Evolutionary conservation across 2,113 vertebrate genomes (phyloP), one percentile per base, ranked within the genome.

Genomic region (Mormyrus iriodes): DNA sequence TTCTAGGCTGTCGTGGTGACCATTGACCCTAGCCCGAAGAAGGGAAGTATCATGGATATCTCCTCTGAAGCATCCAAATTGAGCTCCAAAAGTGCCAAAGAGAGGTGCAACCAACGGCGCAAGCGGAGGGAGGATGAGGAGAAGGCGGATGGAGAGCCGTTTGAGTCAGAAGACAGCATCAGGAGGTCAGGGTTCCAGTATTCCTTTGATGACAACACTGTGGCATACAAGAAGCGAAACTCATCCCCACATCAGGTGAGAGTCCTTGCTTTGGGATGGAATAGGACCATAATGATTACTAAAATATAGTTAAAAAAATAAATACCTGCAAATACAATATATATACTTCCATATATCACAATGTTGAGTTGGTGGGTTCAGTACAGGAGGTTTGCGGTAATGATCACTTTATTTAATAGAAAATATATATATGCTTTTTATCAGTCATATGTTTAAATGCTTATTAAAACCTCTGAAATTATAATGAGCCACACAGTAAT

Each of bases 31-130:
- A 97, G 96, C 55, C 97, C 96, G 89, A 96, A 96, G 90, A 97
- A 95, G 58, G 97, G 95, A 87, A 92, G 88, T 91, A 90, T 97
- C 76, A 97, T 97, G 0, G 97, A 98, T 93, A 98, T 97, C 76
- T 99, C 98, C 93, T 99, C 98, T 0, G 97, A 96, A 90, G 96
- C 96, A 73, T 99, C 98, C 15, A 98, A 98, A 93, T 94, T 99
- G 89, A 99, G 98, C 93, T 99, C 98, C 3, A 99, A 99, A 90
- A 99, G 98, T 61, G 98, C 97, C 92, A 99, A 99, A 93, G 98
- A 99, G 92, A 95, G 98, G 61, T 97, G 97, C 91, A 99, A 99
- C 93, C 94, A 96, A 94, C 95, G 97, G 91, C 98, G 97, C 95
- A 98, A 99, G 93, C 97, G 98, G 92, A 96, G 96, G 91, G 96